A percentile compares a stretch with the other conserved stretches of the same genome.
These are phyloP conservation scores for Ophioninae sp. DNA, from an alignment of 2,888 invertebrate species.

Conservation along the genomic window DNA sequence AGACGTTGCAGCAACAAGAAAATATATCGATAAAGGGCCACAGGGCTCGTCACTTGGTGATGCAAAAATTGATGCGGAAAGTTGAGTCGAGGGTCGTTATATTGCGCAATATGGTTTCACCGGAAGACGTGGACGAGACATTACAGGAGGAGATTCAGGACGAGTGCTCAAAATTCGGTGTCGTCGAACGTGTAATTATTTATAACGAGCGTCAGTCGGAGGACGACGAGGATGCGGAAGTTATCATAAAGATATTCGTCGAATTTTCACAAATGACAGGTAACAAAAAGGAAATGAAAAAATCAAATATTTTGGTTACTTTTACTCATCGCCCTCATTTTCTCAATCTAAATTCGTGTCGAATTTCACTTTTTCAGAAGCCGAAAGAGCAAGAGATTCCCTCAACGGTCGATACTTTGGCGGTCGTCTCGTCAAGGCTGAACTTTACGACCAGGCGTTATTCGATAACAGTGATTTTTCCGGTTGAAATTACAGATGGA, in stretches of 20 bases:
- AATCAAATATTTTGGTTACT: constrained; percentile 19
- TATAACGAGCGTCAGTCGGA: constrained; percentile 98
- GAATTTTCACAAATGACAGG: constrained; percentile 92
- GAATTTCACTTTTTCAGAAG: constrained; percentile 84
- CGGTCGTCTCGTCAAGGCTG: constrained; percentile 95
- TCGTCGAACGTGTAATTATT: constrained; percentile 95
- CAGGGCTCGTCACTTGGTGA: constrained; percentile 90
- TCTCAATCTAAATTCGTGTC: neutral
- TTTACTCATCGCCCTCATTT: constrained; percentile 56
- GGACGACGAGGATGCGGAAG: constrained; percentile 92
- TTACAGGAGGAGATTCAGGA: constrained; percentile 98
- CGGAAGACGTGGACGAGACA: constrained; percentile 96
- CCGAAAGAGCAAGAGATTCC: constrained; percentile 91
- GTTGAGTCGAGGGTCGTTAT: constrained; percentile 90
- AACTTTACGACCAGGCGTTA: constrained; percentile 96
- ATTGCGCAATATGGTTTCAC: constrained; percentile 95
- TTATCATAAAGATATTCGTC: constrained; percentile 98
- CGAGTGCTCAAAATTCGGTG: constrained; percentile 96
- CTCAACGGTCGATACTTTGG: constrained; percentile 98
- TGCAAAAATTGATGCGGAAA: constrained; percentile 96
- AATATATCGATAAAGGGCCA: constrained; percentile 91
- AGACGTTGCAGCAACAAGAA: constrained; percentile 87
- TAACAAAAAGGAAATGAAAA: constrained; percentile 75
- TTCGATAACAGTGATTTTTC: constrained; percentile 98
- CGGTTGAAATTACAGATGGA: constrained; percentile 82